Percentiles rank a stretch among this genome's conserved stretches.
These are phyloP conservation scores for Muscicapa comitata DNA, from an alignment of 2,797 vertebrate species.

Conservation along the genomic window DNA sequence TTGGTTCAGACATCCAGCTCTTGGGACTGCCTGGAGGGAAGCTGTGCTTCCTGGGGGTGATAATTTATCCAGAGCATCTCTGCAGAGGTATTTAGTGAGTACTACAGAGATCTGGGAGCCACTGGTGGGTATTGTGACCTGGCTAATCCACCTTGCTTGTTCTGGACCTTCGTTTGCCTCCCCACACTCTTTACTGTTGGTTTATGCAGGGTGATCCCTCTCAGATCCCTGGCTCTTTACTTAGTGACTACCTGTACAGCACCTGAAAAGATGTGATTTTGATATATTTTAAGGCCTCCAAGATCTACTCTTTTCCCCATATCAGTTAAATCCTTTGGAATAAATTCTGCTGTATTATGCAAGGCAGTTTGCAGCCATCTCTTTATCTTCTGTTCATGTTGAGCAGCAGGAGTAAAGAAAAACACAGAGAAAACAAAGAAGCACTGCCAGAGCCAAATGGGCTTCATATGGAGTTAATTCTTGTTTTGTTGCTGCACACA, in stretches of 20 bases:
- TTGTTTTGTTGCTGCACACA: not conserved
- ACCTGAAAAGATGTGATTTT: not conserved
- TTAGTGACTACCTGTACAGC: not conserved
- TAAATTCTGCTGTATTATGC: not conserved
- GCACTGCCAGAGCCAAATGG: not conserved
- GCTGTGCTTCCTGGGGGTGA: not conserved
- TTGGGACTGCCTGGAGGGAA: not conserved
- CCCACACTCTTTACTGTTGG: not conserved
- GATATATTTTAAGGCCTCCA: not conserved
- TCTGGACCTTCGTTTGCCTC: not conserved
- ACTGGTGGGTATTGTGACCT: not conserved
- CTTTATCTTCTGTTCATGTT: not conserved
- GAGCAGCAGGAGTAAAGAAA: not conserved
- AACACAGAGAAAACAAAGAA: slow-evolving; percentile 4
- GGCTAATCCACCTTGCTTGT: not conserved
- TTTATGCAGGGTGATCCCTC: too few species aligned
- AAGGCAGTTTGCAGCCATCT: not conserved
- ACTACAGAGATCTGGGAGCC: not conserved
- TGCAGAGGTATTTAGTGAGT: not conserved
- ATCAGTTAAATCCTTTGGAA: not conserved
- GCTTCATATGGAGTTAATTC: slow-evolving; percentile 37
- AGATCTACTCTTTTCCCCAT: not conserved
- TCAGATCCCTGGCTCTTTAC: not conserved
- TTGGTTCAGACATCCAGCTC: not conserved
- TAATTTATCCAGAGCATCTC: too few species aligned